A percentile compares a stretch with the other conserved stretches of the same genome.
These are phyloP conservation scores for Crypturellus tataupa DNA, from an alignment of 2,797 vertebrate genomes.

Conservation along the genomic window DNA sequence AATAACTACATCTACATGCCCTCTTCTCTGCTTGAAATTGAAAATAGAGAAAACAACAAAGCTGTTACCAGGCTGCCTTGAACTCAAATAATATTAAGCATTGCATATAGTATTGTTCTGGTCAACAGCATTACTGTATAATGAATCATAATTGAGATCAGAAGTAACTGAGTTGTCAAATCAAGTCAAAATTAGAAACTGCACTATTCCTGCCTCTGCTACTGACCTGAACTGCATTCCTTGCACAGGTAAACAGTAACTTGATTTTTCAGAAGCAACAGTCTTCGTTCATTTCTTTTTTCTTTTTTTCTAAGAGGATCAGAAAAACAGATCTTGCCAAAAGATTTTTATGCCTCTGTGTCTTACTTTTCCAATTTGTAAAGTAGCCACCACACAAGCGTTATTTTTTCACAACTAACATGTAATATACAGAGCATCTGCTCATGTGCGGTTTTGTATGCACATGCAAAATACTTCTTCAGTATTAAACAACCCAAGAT, in stretches of 20 bases:
- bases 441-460: neutral
- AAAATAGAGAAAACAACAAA: neutral
- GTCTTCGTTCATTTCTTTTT: neutral
- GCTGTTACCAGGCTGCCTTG: neutral
- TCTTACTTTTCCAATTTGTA: neutral
- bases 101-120: neutral
- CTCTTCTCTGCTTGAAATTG: neutral
- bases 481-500: neutral
- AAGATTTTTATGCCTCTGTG: neutral
- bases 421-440: neutral
- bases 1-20: neutral
- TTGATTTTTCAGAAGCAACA: neutral
- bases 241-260: neutral
- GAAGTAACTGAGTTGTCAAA: neutral
- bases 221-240: neutral
- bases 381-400: neutral
- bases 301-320: neutral
- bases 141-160: neutral
- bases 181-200: neutral
- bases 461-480: neutral
- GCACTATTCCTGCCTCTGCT: neutral
- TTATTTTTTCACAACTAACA: neutral
- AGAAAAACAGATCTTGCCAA: neutral
- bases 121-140: neutral
- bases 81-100: neutral